phyloP scores from a whole-genome alignment of 2,113 vertebrate genomes.

The Bettongia penicillata region DNA sequence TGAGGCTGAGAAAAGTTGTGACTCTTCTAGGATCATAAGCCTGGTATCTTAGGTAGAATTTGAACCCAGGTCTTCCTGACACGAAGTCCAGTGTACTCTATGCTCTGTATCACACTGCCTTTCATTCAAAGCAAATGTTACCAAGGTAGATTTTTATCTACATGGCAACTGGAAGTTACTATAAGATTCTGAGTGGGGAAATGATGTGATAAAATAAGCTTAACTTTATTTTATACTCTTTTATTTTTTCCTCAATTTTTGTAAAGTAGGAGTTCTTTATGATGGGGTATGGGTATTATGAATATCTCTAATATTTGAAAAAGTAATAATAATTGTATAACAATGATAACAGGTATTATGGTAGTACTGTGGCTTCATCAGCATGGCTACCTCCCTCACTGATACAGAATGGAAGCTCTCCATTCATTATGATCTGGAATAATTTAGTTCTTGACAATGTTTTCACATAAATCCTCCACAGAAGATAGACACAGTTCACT shows the following conservation, averaged over 20 bases:
- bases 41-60: neutral
- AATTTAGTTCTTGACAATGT: neutral
- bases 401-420: neutral
- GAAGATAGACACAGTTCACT: neutral
- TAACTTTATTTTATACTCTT: neutral
- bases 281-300: neutral
- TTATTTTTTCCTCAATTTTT: constrained; percentile 23
- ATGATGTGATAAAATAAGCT: neutral
- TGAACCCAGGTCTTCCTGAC: neutral
- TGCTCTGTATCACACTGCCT: neutral
- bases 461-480: neutral
- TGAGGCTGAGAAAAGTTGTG: neutral
- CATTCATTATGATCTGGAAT: neutral
- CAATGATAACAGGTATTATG: neutral
- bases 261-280: constrained; percentile 4
- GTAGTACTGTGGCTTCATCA: neutral
- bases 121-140: neutral
- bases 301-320: constrained; percentile 25
- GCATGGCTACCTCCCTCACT: neutral
- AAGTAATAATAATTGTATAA: neutral
- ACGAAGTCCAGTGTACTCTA: neutral
- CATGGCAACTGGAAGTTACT: neutral
- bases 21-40: neutral
- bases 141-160: neutral
- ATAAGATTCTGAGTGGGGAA: neutral